These are phyloP conservation scores for Sorex araneus DNA, from an alignment of 2,113 vertebrate genomes.

Conservation along the genomic window DNA sequence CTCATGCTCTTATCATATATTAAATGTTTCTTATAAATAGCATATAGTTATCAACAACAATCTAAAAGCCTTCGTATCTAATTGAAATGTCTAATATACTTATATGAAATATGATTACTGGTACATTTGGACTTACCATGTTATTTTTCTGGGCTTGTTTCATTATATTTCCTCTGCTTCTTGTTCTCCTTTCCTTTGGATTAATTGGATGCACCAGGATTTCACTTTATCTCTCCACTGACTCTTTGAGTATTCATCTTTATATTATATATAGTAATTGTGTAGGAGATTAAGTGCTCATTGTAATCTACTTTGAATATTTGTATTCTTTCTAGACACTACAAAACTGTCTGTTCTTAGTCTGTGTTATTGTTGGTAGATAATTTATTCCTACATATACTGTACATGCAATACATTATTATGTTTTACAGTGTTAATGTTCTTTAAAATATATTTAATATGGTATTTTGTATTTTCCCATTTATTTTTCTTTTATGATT, in stretches of 20 bases:
- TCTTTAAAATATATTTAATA: neutral
- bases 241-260: neutral
- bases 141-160: neutral
- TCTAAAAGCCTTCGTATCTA: neutral
- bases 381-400: neutral
- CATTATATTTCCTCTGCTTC: neutral
- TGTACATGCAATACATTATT: neutral
- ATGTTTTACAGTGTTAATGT: neutral
- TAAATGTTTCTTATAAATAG: neutral
- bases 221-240: neutral
- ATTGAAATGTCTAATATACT: neutral
- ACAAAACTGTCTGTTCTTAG: neutral
- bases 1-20: neutral
- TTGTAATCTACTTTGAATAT: neutral
- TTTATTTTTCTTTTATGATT: neutral
- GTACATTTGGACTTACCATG: neutral
- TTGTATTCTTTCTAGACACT: neutral
- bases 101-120: neutral
- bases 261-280: neutral
- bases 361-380: neutral
- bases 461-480: neutral
- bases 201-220: neutral
- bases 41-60: neutral
- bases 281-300: neutral
- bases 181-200: neutral